Evolutionary conservation across 1,140 invertebrate genomes (phyloP).

Genomic region (Hyphantria cunea): DNA sequence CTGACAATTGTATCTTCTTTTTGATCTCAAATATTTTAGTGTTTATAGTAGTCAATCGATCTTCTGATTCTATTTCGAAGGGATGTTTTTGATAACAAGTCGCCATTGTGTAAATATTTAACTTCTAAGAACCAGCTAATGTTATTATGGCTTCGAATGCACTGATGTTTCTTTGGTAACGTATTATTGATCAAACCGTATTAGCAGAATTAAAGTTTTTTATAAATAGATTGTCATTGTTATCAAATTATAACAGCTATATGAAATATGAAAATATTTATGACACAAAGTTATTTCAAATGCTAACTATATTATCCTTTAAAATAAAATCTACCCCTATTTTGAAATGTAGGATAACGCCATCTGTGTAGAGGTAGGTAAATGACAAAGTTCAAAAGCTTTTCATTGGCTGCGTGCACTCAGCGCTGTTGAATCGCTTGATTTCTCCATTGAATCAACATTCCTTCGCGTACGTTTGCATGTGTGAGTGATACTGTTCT

Average conservation of each 20-base stretch:
- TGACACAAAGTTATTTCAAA: not conserved
- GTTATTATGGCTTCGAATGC: not conserved
- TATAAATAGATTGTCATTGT: not conserved
- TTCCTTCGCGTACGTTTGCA: slow-evolving; percentile 73
- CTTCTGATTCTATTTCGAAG: slow-evolving; percentile 79
- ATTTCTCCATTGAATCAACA: slow-evolving; percentile 81
- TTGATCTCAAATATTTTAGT: slow-evolving; percentile 90
- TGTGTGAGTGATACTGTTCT: slow-evolving; percentile 73
- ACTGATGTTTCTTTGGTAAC: slow-evolving; percentile 31
- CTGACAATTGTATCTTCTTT: slow-evolving; percentile 91
- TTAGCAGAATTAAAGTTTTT: not conserved
- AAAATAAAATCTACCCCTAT: slow-evolving; percentile 6
- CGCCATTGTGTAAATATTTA: slow-evolving; percentile 53
- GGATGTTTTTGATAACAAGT: slow-evolving; percentile 79
- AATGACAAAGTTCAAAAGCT: slow-evolving; percentile 68
- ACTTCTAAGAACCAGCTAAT: slow-evolving; percentile 14
- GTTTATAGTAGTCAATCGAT: slow-evolving; percentile 85
- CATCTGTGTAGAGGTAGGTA: slow-evolving; percentile 53
- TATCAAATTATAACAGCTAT: not conserved
- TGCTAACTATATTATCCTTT: not conserved
- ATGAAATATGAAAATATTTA: not conserved
- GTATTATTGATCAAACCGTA: slow-evolving; percentile 48
- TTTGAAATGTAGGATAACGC: slow-evolving; percentile 34
- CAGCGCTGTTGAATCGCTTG: slow-evolving; percentile 68
- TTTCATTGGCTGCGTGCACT: slow-evolving; percentile 52